Conservation (phyloP, 2,888 invertebrate genomes). For the Tipula lateralis region DNA sequence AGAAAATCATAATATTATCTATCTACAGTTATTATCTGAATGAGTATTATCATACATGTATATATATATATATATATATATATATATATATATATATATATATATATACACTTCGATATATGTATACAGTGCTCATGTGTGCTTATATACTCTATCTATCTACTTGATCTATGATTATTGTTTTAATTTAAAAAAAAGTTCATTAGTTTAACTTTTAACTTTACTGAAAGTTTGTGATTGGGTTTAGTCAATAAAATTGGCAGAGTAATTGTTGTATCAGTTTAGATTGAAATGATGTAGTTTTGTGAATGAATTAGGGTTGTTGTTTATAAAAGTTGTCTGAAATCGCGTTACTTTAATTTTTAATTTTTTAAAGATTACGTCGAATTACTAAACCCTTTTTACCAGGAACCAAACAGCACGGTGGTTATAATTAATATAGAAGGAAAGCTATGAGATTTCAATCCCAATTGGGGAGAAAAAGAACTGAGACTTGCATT, state of each 20-base stretch:
- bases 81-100: too few relatives aligned
- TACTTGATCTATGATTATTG: slow-evolving; percentile 11
- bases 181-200: neutral
- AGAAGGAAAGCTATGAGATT: too few relatives aligned
- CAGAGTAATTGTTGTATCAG: neutral
- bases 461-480: too few relatives aligned
- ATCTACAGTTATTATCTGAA: neutral
- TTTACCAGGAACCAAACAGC: too few relatives aligned
- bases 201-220: neutral
- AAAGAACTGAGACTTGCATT: too few relatives aligned
- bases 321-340: neutral
- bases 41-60: neutral
- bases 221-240: neutral
- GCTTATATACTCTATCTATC: neutral
- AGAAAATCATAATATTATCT: slow-evolving; percentile 24
- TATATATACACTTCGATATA: neutral
- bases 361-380: too few relatives aligned
- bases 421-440: too few relatives aligned
- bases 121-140: neutral
- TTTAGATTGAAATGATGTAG: neutral
- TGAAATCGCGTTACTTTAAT: too few relatives aligned
- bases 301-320: neutral
- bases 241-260: neutral
- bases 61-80: neutral
- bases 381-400: too few relatives aligned